Evolutionary conservation across 2,113 vertebrate genomes (phyloP), one percentile per base, ranked within the genome.

Genomic region (Antidorcas marsupialis): DNA sequence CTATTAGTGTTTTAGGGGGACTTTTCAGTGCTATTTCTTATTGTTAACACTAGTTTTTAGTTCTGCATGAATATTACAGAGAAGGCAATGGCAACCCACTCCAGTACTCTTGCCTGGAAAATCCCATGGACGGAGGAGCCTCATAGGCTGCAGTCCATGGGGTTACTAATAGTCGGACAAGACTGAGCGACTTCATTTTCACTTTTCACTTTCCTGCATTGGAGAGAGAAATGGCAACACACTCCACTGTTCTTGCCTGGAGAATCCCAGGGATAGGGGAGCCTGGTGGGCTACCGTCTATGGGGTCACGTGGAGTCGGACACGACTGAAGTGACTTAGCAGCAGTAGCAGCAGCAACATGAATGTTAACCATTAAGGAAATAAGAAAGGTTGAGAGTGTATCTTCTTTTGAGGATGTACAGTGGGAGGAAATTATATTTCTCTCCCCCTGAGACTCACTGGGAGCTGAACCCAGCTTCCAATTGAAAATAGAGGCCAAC

Each of bases 251-350:
- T 67, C 33, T 67, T 67, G 33, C 64, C 64, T 67, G 64, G 64
- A 67, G 64, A 67, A 67, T 67, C 33, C 17, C 1, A 67, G 64
- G n/a, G 17, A 67, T 21, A 14, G 17, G 64, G 64, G 33, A 36
- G 64, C 17, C 64, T 67, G 33, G 9, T 36, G 64, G 33, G 64
- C 64, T 36, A 19, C 8, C 0, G 1, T 67, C 62, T 67, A 36
- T 67, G 64, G 64, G 64, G 64, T 67, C 0, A 0, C 1, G 1
- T 0, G 0, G 64, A 36, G 64, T 67, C 4, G 0, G n/a, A 67
- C 33, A 67, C 4, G 2, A 67, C 64, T 67, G 4, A 67, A 36
- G 17, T 36, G 64, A 67, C 17, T 67, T 67, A 71, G 64, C n/a
- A 71, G 64, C 64, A 64, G 2, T 30, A 60, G 28, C 12, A 64